Conservation (phyloP, 2,888 invertebrate species). For the Pseudococcus viburni region DNA sequence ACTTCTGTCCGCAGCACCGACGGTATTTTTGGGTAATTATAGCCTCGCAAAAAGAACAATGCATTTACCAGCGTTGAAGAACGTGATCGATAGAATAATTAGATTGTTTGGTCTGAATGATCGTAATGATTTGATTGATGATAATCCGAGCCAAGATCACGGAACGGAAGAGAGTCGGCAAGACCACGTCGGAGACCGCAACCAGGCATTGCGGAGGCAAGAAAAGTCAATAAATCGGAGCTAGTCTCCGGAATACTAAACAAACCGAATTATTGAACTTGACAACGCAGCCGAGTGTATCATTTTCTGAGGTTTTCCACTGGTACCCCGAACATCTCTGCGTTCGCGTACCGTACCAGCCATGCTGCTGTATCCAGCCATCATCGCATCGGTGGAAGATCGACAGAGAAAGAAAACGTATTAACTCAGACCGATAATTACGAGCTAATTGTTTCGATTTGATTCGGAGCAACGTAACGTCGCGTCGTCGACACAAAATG, state of each 20-base stretch:
- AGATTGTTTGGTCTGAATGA: slow-evolving; percentile 62
- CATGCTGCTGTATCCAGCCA: neutral
- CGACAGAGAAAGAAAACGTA: neutral
- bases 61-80: neutral
- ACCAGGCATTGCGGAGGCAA: neutral
- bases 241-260: slow-evolving; percentile 47
- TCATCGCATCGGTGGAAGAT: neutral
- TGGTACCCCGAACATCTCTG: neutral
- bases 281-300: slow-evolving; percentile 61
- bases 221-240: neutral
- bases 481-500: slow-evolving; percentile 49
- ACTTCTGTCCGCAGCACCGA: neutral
- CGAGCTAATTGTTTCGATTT: slow-evolving; percentile 63
- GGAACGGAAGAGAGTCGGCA: neutral
- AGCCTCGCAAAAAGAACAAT: neutral
- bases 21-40: slow-evolving; percentile 25
- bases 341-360: neutral
- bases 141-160: neutral
- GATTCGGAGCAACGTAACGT: slow-evolving; percentile 47
- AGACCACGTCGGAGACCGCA: neutral
- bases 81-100: slow-evolving; percentile 55
- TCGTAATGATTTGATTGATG: slow-evolving; percentile 10
- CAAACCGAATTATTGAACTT: slow-evolving; percentile 64
- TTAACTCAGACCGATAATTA: slow-evolving; percentile 60
- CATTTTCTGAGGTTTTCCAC: slow-evolving; percentile 40